Percentiles rank a stretch among this genome's conserved stretches.
Conservation (phyloP, 2,888 invertebrate genomes). For the Nysson spinosus region DNA sequence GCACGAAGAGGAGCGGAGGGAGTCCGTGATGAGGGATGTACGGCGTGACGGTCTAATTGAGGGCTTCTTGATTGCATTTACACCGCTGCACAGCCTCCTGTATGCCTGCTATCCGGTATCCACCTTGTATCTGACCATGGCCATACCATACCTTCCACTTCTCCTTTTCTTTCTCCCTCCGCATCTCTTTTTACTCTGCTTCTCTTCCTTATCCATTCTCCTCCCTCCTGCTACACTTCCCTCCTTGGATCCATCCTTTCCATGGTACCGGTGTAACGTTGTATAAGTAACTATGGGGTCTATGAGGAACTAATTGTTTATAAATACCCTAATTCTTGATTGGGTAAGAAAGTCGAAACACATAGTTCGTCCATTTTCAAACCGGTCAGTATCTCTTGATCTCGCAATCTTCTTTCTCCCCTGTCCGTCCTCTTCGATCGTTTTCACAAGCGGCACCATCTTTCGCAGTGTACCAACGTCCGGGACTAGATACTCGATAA, state of each 20-base stretch:
- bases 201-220: neutral
- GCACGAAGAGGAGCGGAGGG: conserved; percentile 44
- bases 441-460: conserved; percentile 5
- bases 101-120: conserved; percentile 57
- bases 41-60: conserved; percentile 75
- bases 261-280: too few species aligned
- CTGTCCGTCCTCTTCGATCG: neutral
- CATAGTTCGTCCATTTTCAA: too few species aligned
- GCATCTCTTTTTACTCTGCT: too few species aligned
- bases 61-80: conserved; percentile 75
- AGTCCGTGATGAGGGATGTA: conserved; percentile 71
- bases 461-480: conserved; percentile 19
- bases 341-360: too few species aligned
- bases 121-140: conserved; percentile 51
- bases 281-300: too few species aligned
- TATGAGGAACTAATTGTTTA: too few species aligned
- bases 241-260: conserved; percentile 45
- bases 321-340: too few species aligned
- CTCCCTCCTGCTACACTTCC: conserved; percentile 6
- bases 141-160: conserved; percentile 29
- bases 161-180: conserved; percentile 4
- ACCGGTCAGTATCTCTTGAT: too few species aligned
- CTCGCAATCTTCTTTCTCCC: too few species aligned
- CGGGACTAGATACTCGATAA: conserved; percentile 65
- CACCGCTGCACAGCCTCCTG: conserved; percentile 70